phyloP scores from a whole-genome alignment of 2,888 invertebrate species.

The Cosmia pyralina region DNA sequence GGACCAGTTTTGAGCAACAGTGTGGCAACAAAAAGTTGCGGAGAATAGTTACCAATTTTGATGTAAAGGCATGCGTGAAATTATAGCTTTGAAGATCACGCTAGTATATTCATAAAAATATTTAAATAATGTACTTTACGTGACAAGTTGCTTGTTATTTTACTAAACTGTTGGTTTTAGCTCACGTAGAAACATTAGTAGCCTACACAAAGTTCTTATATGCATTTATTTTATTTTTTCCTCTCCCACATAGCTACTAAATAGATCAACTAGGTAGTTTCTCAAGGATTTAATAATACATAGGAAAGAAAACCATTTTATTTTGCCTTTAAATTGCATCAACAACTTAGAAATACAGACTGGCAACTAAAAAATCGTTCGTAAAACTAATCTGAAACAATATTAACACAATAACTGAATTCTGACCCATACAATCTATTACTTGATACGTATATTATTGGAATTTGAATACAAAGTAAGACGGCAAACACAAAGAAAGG shows the following conservation, averaged over 20 bases:
- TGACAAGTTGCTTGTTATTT: slow-evolving; percentile 9
- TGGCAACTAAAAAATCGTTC: slow-evolving; percentile 14
- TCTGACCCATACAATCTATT: slow-evolving; percentile 14
- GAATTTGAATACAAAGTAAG: slow-evolving; percentile 21
- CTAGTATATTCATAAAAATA: slow-evolving; percentile 1
- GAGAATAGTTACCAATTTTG: background rate
- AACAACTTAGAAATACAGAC: background rate
- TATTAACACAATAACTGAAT: slow-evolving; percentile 19
- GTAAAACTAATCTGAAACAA: background rate
- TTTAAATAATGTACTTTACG: slow-evolving; percentile 11
- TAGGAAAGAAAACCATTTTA: background rate
- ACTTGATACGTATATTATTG: slow-evolving; percentile 19
- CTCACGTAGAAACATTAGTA: slow-evolving; percentile 7
- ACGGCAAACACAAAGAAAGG: background rate
- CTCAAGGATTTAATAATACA: background rate
- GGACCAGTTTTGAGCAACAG: slow-evolving; percentile 43
- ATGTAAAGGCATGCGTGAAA: slow-evolving; percentile 6
- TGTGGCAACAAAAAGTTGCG: slow-evolving; percentile 42
- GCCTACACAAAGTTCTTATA: background rate
- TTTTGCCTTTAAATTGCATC: background rate
- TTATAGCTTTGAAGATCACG: slow-evolving; percentile 9
- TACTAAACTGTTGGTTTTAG: background rate
- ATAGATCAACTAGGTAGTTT: background rate
- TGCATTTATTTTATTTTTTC: background rate
- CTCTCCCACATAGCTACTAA: too few relatives aligned